Evolutionary conservation across 2,888 invertebrate species (phyloP).

Genomic region (Mythimna vitellina): DNA sequence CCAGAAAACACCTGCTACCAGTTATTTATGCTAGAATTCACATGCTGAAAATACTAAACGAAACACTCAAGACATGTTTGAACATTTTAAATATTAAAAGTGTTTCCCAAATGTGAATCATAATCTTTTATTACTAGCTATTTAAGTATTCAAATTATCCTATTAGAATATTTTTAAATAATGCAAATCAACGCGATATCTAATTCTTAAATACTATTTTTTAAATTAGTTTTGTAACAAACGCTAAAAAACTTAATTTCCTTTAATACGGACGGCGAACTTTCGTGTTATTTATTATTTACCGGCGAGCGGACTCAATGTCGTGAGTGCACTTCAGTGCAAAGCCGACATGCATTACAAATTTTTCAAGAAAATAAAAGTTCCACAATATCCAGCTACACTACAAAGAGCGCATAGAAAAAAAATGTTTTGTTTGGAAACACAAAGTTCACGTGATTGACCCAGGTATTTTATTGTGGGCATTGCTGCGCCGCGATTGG

Average conservation of each 20-base stretch:
- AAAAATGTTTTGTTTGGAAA: constrained; percentile 93
- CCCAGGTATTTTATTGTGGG: constrained; percentile 90
- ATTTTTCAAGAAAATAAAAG: constrained; percentile 74
- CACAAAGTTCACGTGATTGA: constrained; percentile 94
- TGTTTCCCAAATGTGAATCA: constrained; percentile 92
- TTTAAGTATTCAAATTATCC: constrained; percentile 41
- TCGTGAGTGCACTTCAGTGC: constrained; percentile 64
- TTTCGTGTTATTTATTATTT: constrained; percentile 50
- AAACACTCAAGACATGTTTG: constrained; percentile 92
- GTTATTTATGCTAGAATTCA: constrained; percentile 93
- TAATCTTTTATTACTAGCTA: constrained; percentile 63
- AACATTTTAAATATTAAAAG: constrained; percentile 92
- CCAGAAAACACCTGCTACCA: constrained; percentile 92
- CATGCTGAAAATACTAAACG: constrained; percentile 92
- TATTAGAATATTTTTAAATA: constrained; percentile 38
- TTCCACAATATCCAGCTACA: constrained; percentile 69
- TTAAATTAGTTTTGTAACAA: constrained; percentile 24
- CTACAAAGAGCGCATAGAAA: constrained; percentile 77
- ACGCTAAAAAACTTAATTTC: constrained; percentile 36
- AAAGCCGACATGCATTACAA: constrained; percentile 66
- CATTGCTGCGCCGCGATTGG: constrained; percentile 87
- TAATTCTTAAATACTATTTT: constrained; percentile 23
- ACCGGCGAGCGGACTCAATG: constrained; percentile 41
- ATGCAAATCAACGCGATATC: constrained; percentile 40
- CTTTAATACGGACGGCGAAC: constrained; percentile 36